A percentile compares a stretch with the other conserved stretches of the same genome.
Evolutionary conservation across 2,797 vertebrate genomes (phyloP).

Genomic region (Todus mexicanus): DNA sequence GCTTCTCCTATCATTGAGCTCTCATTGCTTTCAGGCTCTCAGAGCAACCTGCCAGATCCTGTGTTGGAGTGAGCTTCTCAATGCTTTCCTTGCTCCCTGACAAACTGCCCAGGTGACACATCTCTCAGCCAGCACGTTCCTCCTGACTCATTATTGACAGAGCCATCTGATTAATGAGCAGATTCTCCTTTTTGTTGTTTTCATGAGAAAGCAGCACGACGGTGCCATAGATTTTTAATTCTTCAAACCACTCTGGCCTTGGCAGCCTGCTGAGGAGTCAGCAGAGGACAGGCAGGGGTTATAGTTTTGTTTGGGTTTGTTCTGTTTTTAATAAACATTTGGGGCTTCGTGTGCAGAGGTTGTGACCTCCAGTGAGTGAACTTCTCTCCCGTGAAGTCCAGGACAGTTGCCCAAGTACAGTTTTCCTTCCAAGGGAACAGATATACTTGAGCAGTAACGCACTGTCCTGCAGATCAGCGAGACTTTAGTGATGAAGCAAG

Average conservation of each 20-base stretch:
- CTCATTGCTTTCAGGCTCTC: background rate
- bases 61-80: background rate
- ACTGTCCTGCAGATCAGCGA: background rate
- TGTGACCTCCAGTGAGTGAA: background rate
- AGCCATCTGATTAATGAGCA: background rate
- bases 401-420: background rate
- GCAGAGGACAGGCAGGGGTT: background rate
- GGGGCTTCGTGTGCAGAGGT: background rate
- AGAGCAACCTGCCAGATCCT: background rate
- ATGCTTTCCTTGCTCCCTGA: background rate
- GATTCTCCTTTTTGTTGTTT: background rate
- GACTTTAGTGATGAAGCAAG: background rate
- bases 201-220: background rate
- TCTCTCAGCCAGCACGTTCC: background rate
- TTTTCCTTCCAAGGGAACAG: background rate
- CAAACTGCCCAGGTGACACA: background rate
- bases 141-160: constrained; percentile 18
- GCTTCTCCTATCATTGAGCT: background rate
- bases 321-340: background rate
- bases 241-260: background rate
- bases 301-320: background rate
- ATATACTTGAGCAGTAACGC: background rate
- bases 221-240: background rate
- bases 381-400: background rate
- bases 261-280: background rate